Evolutionary conservation across 2,797 vertebrate genomes (phyloP).

Genomic region (Oryzias dopingdopingensis): DNA sequence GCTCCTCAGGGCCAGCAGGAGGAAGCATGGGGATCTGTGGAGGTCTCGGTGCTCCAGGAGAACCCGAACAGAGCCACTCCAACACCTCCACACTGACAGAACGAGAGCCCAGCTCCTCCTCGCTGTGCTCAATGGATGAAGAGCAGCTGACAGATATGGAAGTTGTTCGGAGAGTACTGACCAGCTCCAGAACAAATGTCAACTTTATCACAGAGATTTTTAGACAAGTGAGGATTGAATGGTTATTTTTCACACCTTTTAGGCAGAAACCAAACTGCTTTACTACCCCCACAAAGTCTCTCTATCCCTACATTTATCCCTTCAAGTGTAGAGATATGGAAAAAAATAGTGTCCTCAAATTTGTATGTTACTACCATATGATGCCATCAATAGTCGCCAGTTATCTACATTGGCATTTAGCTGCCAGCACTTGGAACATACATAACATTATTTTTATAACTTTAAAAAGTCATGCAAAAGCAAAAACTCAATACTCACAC

Average conservation of each 20-base stretch:
- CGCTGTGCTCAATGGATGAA: slow-evolving; percentile 96
- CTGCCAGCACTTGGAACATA: too few relatives aligned
- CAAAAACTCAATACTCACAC: too few relatives aligned
- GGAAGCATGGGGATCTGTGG: slow-evolving; percentile 79
- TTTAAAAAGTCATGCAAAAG: too few relatives aligned
- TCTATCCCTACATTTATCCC: too few relatives aligned
- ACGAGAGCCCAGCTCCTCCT: slow-evolving; percentile 96
- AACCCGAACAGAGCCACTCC: slow-evolving; percentile 95
- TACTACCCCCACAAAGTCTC: too few relatives aligned
- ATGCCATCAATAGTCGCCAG: too few relatives aligned
- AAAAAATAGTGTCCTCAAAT: too few relatives aligned
- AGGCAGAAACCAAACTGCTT: not conserved
- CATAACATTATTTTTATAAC: too few relatives aligned
- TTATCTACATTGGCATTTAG: too few relatives aligned
- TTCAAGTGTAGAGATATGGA: too few relatives aligned
- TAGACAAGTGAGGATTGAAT: slow-evolving; percentile 84
- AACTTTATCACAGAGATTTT: slow-evolving; percentile 99
- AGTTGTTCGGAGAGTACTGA: slow-evolving; percentile 90
- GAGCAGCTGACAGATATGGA: slow-evolving; percentile 90
- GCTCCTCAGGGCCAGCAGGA: slow-evolving; percentile 42
- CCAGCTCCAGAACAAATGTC: slow-evolving; percentile 90
- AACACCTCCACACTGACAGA: slow-evolving; percentile 98
- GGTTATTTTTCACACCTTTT: not conserved
- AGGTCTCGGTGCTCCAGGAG: slow-evolving; percentile 71
- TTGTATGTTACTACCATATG: too few relatives aligned